Base-by-base conservation (phyloP, 2,888 invertebrate species). In the Parnassius orleans region DNA sequence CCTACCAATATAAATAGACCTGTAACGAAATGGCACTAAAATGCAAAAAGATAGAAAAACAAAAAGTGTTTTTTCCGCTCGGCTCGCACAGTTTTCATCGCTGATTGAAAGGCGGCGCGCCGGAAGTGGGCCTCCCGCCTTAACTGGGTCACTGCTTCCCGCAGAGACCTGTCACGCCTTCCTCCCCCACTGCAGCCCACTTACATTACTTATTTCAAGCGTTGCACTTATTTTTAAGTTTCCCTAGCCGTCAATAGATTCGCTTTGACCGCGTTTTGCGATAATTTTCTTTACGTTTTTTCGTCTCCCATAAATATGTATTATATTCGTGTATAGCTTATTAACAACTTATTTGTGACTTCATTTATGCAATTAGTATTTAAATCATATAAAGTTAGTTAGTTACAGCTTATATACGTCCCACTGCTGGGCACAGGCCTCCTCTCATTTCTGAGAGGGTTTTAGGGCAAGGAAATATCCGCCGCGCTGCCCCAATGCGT, bases 131-230 rank as follows among this genome's bases (percentile, higher is more conserved):
- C 69, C 69, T 72, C 71, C 66, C 72, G 70, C 61, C 56, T 61
- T 65, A 77, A 75, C 73, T 78, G 72, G 78, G 79, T 78, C 79
- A 77, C 64, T 58, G 60, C 55, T 14, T 52, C 47, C 55, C 61
- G 48, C 63, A 56, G 41, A 52, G 44, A 10, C 43, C 46, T 46
- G 55, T 55, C 51, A 33, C 53, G 19, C 52, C 52, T 53, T 11
- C 55, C 14, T 11, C 42, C 43, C 10, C 48, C 48, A 7, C n/a
- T 14, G 41, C 47, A 50, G 47, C 51, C 43, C 24, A 19, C 57
- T 53, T 58, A 54, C 57, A 63, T 63, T 58, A 58, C 62, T 63
- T 58, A 62, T 57, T 61, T 33, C 52, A 61, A 58, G 43, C 55
- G 58, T 47, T 65, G 57, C 61, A 60, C 63, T 64, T 55, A 64